Evolutionary conservation across 2,888 invertebrate genomes (phyloP).

Genomic region (Drosophila atripex): DNA sequence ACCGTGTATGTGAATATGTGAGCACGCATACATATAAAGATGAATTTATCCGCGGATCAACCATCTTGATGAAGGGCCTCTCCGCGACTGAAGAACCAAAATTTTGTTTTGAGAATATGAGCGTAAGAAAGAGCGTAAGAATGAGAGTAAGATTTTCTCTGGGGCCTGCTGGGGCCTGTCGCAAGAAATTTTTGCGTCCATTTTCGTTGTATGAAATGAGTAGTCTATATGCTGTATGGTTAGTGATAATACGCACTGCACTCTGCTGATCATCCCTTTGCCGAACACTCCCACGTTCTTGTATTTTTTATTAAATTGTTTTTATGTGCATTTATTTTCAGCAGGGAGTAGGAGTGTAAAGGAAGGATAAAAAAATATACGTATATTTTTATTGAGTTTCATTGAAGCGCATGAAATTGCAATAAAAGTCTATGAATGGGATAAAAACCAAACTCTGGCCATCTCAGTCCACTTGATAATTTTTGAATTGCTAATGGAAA

Average conservation of each 20-base stretch:
- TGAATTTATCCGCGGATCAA: too few relatives aligned
- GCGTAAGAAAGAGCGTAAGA: too few relatives aligned
- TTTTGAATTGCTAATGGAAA: constrained; percentile 72
- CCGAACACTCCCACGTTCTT: background rate
- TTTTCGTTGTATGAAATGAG: too few relatives aligned
- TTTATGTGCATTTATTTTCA: constrained; percentile 29
- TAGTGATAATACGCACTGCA: constrained; percentile 18
- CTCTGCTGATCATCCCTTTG: background rate
- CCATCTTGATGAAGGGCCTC: too few relatives aligned
- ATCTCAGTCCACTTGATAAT: constrained; percentile 20
- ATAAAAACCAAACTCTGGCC: constrained; percentile 41
- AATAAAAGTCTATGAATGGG: constrained; percentile 76
- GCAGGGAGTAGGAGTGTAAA: background rate
- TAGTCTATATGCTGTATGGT: too few relatives aligned
- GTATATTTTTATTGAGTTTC: constrained; percentile 73
- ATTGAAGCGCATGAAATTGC: constrained; percentile 79
- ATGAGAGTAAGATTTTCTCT: too few relatives aligned
- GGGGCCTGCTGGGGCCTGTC: too few relatives aligned
- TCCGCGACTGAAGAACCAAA: too few relatives aligned
- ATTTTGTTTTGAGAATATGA: too few relatives aligned
- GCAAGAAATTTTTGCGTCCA: too few relatives aligned
- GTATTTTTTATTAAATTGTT: constrained; percentile 28
- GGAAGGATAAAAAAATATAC: constrained; percentile 30
- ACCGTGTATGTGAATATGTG: too few relatives aligned
- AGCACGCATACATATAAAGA: too few relatives aligned